Evolutionary conservation across 1,140 invertebrate genomes (phyloP), one percentile per base, ranked within the genome.

Genomic region (Drusus annulatus): DNA sequence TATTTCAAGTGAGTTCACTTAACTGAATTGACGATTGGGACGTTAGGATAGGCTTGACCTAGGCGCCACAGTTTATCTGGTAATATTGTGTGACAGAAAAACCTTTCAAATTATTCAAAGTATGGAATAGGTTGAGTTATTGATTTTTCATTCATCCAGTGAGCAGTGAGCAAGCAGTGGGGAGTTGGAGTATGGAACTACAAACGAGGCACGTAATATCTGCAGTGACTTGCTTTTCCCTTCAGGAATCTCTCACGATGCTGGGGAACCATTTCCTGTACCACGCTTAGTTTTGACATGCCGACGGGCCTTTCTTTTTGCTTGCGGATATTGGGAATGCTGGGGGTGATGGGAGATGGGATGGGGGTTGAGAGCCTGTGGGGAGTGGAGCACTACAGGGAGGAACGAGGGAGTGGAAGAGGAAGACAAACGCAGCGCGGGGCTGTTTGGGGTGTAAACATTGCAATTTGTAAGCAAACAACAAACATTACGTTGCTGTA

Each of bases 301-400:
- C 51, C 69, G 51, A 52, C 69, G 69, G 54, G 69, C 51, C 69
- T 74, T 74, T 74, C 51, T 74, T 74, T 74, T 74, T 74, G 69
- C 69, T 74, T 74, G 51, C 69, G 69, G 69, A 74, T 74, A 74
- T 74, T 74, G 69, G 52, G 69, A 74, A 74, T 74, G 69, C n/a
- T 17, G 52, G 21, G n/a, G 23, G 21, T 28, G 65, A 3, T 16
- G 19, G 6, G 23, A 16, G 62, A 16, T 6, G 3, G 19, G 16
- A 6, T 17, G 16, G 16, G 62, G 62, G 23, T n/a, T 28, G 62
- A 16, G 62, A 28, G 23, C 23, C 5, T 16, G 23, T 1, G 10
- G 62, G 21, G 31, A n/a, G n/a, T 10, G 62, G 36, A 45, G 10
- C 13, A 45, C 36, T 45, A 45, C 36, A 45, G 13, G 36, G 13